A percentile compares a stretch with the other conserved stretches of the same genome.
These are phyloP conservation scores for Silurus lanzhouensis DNA, from an alignment of 2,797 vertebrate species.

Conservation along the genomic window DNA sequence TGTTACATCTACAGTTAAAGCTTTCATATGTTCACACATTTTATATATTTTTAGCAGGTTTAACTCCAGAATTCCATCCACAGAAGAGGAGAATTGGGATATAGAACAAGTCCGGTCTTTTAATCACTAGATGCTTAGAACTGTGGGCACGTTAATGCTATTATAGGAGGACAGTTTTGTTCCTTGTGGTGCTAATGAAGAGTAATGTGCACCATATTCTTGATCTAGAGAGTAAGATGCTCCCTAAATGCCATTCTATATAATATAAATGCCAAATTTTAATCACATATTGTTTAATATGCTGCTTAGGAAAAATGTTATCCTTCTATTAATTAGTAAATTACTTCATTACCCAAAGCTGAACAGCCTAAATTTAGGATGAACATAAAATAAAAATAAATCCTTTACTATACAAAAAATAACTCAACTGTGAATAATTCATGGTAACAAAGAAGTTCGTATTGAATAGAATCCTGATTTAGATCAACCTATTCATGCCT, in stretches of 20 bases:
- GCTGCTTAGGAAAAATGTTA: background rate
- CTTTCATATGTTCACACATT: background rate
- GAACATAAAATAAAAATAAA: background rate
- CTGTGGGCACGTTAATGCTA: background rate
- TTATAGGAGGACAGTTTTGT: background rate
- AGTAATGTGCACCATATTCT: background rate
- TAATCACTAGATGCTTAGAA: background rate
- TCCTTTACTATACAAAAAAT: background rate
- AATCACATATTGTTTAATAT: background rate
- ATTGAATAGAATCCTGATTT: background rate
- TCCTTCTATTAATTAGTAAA: background rate
- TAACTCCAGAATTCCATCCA: background rate
- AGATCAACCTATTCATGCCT: conserved; percentile 3
- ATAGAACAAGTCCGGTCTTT: background rate
- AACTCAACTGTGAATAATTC: too few relatives aligned
- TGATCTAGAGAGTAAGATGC: background rate
- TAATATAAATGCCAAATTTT: background rate
- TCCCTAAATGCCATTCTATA: background rate
- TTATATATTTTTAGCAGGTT: background rate
- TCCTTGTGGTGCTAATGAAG: background rate
- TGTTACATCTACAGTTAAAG: background rate
- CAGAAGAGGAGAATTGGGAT: background rate
- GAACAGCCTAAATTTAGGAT: background rate
- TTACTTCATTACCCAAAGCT: background rate
- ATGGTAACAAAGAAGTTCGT: background rate